Conservation (phyloP, 2,113 vertebrate genomes). For the Ammodytes dubius region DNA sequence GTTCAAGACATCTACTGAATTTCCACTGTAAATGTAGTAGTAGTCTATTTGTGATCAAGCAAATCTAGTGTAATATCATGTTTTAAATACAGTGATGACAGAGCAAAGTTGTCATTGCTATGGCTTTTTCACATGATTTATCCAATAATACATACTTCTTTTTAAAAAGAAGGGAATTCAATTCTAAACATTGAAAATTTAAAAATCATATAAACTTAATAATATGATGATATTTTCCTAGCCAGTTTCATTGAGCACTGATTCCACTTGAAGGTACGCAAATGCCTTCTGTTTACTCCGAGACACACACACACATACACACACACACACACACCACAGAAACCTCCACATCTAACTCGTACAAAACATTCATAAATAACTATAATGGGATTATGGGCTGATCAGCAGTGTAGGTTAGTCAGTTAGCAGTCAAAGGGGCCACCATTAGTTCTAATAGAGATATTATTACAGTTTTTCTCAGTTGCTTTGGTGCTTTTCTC, state of each 20-base stretch:
- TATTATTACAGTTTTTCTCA: background rate
- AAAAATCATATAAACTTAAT: background rate
- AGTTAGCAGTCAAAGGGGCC: constrained; percentile 39
- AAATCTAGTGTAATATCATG: background rate
- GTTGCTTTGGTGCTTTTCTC: too few relatives aligned
- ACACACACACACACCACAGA: background rate
- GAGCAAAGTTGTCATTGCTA: background rate
- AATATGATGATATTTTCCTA: background rate
- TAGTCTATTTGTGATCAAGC: background rate
- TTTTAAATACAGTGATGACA: background rate
- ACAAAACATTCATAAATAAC: constrained; percentile 33
- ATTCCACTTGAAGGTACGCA: background rate
- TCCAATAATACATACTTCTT: background rate
- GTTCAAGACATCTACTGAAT: background rate
- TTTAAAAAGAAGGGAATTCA: too few relatives aligned
- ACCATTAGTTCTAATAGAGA: too few relatives aligned
- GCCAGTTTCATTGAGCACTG: background rate
- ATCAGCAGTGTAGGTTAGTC: constrained; percentile 47
- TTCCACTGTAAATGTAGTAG: background rate
- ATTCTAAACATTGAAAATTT: too few relatives aligned
- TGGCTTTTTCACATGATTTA: background rate
- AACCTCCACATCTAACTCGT: constrained; percentile 12
- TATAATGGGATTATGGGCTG: constrained; percentile 50
- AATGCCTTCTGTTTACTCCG: background rate
- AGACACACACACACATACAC: background rate